phyloP scores from a whole-genome alignment of 1,140 invertebrate species.

The Antheraea mylitta region DNA sequence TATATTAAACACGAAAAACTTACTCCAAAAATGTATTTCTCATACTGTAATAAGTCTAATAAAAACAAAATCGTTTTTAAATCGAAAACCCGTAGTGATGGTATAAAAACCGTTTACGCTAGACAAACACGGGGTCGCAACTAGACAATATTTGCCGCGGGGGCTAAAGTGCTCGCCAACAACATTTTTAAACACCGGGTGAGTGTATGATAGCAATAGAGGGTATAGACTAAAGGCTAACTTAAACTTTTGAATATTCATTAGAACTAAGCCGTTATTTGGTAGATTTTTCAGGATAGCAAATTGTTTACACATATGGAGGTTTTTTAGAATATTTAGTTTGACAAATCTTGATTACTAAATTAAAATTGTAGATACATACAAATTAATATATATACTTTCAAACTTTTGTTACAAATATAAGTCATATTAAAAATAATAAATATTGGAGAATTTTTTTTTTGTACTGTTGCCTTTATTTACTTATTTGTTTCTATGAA shows the following conservation, averaged over 20 bases:
- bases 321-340: too few species aligned
- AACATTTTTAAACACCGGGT: neutral
- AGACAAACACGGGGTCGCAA: conserved; percentile 39
- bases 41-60: neutral
- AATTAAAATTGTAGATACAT: too few species aligned
- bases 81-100: conserved; percentile 31
- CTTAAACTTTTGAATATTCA: neutral
- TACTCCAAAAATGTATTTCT: neutral
- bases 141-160: conserved; percentile 39
- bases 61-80: neutral
- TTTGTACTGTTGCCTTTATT: too few species aligned
- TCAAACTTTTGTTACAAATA: too few species aligned
- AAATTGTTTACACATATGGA: too few species aligned
- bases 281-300: too few species aligned
- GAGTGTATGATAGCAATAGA: neutral
- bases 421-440: too few species aligned
- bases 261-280: neutral
- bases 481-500: too few species aligned
- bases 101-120: conserved; percentile 41
- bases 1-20: too few species aligned
- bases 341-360: too few species aligned
- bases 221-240: neutral
- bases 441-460: too few species aligned
- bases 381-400: too few species aligned
- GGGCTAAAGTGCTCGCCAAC: conserved; percentile 10